A percentile compares a stretch with the other conserved stretches of the same genome.
These are phyloP conservation scores for Tinea trinotella DNA, from an alignment of 2,888 invertebrate genomes.

Conservation along the genomic window DNA sequence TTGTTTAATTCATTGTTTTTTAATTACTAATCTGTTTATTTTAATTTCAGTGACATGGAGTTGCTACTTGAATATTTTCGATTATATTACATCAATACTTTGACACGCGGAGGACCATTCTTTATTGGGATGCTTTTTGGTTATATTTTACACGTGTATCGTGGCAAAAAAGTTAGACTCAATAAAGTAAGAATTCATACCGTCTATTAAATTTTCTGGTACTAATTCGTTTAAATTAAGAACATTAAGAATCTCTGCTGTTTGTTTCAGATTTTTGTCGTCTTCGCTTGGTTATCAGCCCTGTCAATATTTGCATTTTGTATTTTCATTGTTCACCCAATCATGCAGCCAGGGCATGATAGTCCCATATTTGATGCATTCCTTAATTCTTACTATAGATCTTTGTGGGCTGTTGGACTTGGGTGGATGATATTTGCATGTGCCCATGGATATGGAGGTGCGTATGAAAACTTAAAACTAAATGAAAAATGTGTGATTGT, in stretches of 20 bases:
- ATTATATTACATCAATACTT: slow-evolving; percentile 40
- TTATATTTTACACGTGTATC: slow-evolving; percentile 37
- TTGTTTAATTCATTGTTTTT: too few species aligned
- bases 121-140: slow-evolving; percentile 45
- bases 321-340: slow-evolving; percentile 28
- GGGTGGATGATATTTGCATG: slow-evolving; percentile 51
- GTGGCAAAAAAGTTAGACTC: slow-evolving; percentile 32
- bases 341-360: slow-evolving; percentile 28
- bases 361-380: slow-evolving; percentile 30
- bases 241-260: too few species aligned
- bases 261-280: slow-evolving; percentile 5
- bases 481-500: too few species aligned
- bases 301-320: slow-evolving; percentile 24
- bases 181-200: slow-evolving; percentile 34
- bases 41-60: slow-evolving; percentile 27
- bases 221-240: too few species aligned
- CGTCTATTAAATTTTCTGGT: too few species aligned
- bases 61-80: slow-evolving; percentile 22
- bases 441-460: slow-evolving; percentile 51
- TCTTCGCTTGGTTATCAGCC: slow-evolving; percentile 27
- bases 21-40: too few species aligned
- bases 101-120: slow-evolving; percentile 43
- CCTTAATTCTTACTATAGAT: slow-evolving; percentile 39
- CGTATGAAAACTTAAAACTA: too few species aligned
- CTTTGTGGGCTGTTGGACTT: slow-evolving; percentile 42